A percentile compares a stretch with the other conserved stretches of the same genome.
Conservation (phyloP, 2,797 vertebrate genomes). For the Dicrostonyx torquatus region DNA sequence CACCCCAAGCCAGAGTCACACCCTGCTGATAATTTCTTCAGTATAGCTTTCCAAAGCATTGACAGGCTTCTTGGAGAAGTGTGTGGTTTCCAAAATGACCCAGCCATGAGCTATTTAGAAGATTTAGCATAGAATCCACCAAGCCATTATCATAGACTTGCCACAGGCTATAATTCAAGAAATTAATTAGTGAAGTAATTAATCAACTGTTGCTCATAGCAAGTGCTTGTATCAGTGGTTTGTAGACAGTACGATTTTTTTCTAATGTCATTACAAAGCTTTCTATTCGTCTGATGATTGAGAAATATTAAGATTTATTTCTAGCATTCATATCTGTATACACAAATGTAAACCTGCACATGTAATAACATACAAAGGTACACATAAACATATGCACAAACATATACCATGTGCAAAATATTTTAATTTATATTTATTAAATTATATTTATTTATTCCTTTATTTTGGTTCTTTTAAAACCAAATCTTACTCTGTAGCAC, state of each 20-base stretch:
- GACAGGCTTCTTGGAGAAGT: neutral
- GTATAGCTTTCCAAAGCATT: neutral
- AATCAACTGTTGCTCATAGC: conserved; percentile 12
- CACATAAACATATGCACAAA: neutral
- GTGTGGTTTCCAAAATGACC: neutral
- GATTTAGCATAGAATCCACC: conserved; percentile 43
- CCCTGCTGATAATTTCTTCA: neutral
- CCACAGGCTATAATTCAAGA: conserved; percentile 37
- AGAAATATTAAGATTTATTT: neutral
- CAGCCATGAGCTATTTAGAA: neutral
- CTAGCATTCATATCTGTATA: neutral
- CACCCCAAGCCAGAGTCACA: neutral
- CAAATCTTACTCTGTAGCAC: neutral
- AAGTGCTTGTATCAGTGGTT: conserved; percentile 44
- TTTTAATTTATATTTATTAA: neutral
- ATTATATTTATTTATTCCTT: neutral
- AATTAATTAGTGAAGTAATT: conserved; percentile 54
- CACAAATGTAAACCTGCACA: neutral
- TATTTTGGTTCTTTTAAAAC: neutral
- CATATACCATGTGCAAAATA: neutral
- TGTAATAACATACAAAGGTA: neutral
- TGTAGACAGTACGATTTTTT: conserved; percentile 21
- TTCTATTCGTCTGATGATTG: neutral
- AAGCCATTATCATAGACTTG: conserved; percentile 28
- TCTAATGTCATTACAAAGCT: conserved; percentile 40